Percentiles rank a stretch among this genome's conserved stretches.
Evolutionary conservation across 2,797 vertebrate genomes (phyloP).

Genomic region (Diceros bicornis): DNA sequence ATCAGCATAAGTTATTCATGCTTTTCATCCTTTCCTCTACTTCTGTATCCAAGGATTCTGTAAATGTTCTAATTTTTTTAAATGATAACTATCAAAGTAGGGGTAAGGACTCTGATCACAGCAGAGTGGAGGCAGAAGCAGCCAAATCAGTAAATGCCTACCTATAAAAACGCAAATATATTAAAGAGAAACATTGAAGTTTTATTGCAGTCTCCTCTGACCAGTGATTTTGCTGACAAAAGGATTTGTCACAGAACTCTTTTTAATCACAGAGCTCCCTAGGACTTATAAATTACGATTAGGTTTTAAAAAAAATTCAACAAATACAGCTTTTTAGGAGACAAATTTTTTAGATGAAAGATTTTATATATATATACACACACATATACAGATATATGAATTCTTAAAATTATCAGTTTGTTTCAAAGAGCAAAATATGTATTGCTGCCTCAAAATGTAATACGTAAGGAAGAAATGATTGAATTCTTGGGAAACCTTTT

Average conservation of each 20-base stretch:
- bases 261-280: not conserved
- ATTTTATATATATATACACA: not conserved
- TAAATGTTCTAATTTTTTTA: not conserved
- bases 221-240: constrained; percentile 20
- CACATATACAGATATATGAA: not conserved
- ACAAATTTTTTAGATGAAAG: constrained; percentile 54
- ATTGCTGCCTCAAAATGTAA: constrained; percentile 35
- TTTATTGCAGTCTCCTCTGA: not conserved
- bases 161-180: constrained; percentile 30
- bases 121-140: not conserved
- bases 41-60: constrained; percentile 8
- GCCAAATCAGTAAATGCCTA: not conserved
- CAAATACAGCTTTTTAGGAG: not conserved
- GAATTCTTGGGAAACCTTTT: not conserved
- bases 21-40: not conserved
- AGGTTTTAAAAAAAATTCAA: constrained; percentile 40
- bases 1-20: not conserved
- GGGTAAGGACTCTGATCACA: not conserved
- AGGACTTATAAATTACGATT: constrained; percentile 11
- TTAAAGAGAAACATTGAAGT: not conserved
- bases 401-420: constrained; percentile 15
- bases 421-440: constrained; percentile 49
- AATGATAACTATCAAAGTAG: not conserved
- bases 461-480: constrained; percentile 15
- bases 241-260: not conserved